Evolutionary conservation across 2,888 invertebrate species (phyloP).

Genomic region (Pseudoips prasinana): DNA sequence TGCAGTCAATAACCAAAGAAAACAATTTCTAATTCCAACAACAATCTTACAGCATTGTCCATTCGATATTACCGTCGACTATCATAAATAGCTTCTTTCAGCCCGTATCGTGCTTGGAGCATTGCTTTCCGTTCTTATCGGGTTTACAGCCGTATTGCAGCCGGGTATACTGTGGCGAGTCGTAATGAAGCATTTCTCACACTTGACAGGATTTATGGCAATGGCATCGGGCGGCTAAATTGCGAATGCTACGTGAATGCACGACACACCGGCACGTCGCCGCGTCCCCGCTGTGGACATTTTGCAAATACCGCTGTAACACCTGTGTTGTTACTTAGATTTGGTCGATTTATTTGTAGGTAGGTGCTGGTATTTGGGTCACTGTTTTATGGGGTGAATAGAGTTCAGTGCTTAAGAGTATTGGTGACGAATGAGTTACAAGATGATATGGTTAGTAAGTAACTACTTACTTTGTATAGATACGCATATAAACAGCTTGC

Average conservation of each 20-base stretch:
- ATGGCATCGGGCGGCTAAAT: conserved; percentile 36
- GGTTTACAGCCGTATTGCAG: conserved; percentile 25
- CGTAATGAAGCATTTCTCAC: conserved; percentile 60
- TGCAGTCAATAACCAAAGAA: no score
- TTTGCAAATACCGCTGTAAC: conserved; percentile 44
- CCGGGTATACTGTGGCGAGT: conserved; percentile 30
- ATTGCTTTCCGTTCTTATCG: conserved; percentile 38
- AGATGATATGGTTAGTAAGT: no score
- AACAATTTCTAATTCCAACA: no score
- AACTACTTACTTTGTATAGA: no score
- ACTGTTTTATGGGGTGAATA: neutral
- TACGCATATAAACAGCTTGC: no score
- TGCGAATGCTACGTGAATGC: conserved; percentile 48
- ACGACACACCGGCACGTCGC: conserved; percentile 28
- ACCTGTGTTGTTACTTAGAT: conserved; percentile 38
- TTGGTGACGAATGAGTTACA: no score
- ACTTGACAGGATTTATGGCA: conserved; percentile 52
- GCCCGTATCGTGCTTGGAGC: conserved; percentile 15
- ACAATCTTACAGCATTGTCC: conserved; percentile 2
- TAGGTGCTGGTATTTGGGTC: conserved; percentile 21
- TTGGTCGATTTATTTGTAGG: conserved; percentile 32
- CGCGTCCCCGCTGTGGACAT: conserved; percentile 28
- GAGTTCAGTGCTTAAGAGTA: no score
- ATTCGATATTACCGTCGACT: conserved; percentile 17
- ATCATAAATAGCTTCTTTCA: conserved; percentile 25